Evolutionary conservation across 2,797 vertebrate genomes (phyloP).

Genomic region (Pseudomugil tenellus): DNA sequence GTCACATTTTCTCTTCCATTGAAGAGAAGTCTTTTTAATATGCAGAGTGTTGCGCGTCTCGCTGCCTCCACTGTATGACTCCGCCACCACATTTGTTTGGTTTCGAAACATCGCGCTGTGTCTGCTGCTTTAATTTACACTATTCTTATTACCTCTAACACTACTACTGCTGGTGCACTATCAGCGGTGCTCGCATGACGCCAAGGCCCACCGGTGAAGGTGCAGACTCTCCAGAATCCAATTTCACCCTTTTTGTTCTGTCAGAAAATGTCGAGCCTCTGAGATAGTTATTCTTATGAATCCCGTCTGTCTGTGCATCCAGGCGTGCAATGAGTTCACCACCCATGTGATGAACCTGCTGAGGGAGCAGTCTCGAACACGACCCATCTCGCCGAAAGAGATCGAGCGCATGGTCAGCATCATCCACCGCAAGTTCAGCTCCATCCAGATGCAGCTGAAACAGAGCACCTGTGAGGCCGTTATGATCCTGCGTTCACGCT

Average conservation of each 20-base stretch:
- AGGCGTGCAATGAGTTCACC: slow-evolving; percentile 96
- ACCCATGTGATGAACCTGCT: slow-evolving; percentile 96
- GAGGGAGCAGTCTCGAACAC: slow-evolving; percentile 93
- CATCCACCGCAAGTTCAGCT: slow-evolving; percentile 96
- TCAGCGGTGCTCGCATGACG: slow-evolving; percentile 40
- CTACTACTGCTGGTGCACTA: slow-evolving; percentile 53
- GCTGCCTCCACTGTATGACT: slow-evolving; percentile 60
- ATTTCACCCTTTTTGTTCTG: slow-evolving; percentile 69
- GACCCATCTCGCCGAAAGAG: slow-evolving; percentile 92
- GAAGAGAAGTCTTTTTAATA: slow-evolving; percentile 79
- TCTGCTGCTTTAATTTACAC: slow-evolving; percentile 67
- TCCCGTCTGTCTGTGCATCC: slow-evolving; percentile 74
- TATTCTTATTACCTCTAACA: slow-evolving; percentile 60
- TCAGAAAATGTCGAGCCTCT: slow-evolving; percentile 53
- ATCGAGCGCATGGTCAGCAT: slow-evolving; percentile 96
- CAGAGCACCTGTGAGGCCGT: slow-evolving; percentile 96
- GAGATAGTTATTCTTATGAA: slow-evolving; percentile 70
- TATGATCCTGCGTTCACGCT: slow-evolving; percentile 94
- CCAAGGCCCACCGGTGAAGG: slow-evolving; percentile 40
- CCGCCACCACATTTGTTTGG: slow-evolving; percentile 65
- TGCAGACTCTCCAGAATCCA: slow-evolving; percentile 65
- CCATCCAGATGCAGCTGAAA: slow-evolving; percentile 96
- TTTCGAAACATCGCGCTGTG: slow-evolving; percentile 42
- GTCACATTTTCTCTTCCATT: slow-evolving; percentile 78
- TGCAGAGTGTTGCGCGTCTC: slow-evolving; percentile 60